phyloP scores from a whole-genome alignment of 2,888 invertebrate genomes.

The Lithophane socia region DNA sequence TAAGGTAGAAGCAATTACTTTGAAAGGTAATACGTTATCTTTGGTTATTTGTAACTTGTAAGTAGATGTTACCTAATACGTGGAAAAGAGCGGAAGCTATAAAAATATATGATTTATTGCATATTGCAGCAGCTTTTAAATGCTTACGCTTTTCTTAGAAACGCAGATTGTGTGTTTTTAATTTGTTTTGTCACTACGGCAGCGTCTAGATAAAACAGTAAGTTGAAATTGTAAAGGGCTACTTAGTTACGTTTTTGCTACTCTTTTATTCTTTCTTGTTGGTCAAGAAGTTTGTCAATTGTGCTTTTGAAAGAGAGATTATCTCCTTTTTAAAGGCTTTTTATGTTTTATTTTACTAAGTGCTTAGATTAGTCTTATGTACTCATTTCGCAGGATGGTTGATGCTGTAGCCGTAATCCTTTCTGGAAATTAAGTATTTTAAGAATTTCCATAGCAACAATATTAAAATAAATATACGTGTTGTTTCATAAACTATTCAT shows the following conservation, averaged over 20 bases:
- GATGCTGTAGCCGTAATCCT: not conserved
- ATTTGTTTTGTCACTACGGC: slow-evolving; percentile 18
- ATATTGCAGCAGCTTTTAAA: slow-evolving; percentile 30
- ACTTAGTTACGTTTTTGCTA: not conserved
- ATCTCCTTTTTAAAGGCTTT: not conserved
- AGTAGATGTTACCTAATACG: slow-evolving; percentile 25
- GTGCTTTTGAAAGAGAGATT: not conserved
- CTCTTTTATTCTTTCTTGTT: not conserved
- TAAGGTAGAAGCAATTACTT: slow-evolving; percentile 16
- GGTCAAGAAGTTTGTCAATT: not conserved
- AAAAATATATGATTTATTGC: slow-evolving; percentile 51
- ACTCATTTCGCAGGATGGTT: not conserved
- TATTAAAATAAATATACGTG: not conserved
- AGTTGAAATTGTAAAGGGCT: slow-evolving; percentile 12
- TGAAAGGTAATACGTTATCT: slow-evolving; percentile 27
- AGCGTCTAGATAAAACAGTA: slow-evolving; percentile 7
- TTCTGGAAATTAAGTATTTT: not conserved
- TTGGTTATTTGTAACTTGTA: slow-evolving; percentile 22
- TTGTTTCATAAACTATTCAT: not conserved
- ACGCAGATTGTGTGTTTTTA: slow-evolving; percentile 24
- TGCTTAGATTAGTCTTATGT: not conserved
- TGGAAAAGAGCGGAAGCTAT: slow-evolving; percentile 56
- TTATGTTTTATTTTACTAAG: not conserved
- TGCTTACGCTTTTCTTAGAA: slow-evolving; percentile 15
- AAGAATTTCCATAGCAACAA: not conserved